Evolutionary conservation across 2,113 vertebrate species (phyloP).

Genomic region (Halichoeres trimaculatus): DNA sequence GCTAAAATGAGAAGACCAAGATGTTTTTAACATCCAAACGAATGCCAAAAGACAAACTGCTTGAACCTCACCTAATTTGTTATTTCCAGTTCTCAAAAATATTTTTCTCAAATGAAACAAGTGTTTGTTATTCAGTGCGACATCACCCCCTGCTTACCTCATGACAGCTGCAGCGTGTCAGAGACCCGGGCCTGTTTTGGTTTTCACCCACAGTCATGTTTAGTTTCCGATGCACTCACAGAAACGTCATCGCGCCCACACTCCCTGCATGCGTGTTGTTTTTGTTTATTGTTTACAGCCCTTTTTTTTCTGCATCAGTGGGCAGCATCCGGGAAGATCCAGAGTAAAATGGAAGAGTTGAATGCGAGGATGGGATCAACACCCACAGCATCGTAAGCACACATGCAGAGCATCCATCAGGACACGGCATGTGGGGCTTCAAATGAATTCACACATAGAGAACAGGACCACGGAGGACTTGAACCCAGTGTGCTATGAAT

Average conservation of each 20-base stretch:
- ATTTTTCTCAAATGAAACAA: neutral
- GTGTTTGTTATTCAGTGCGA: constrained; percentile 25
- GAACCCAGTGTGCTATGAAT: neutral
- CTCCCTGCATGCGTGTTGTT: constrained; percentile 40
- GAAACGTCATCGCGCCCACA: constrained; percentile 46
- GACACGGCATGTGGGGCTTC: neutral
- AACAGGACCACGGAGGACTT: neutral
- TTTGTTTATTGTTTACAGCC: constrained; percentile 44
- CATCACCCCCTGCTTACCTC: constrained; percentile 14
- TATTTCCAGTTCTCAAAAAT: neutral
- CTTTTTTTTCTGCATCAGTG: constrained; percentile 35
- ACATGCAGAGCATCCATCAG: constrained; percentile 1
- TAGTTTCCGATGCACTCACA: constrained; percentile 30
- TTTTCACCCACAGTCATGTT: constrained; percentile 37
- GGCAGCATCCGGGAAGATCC: constrained; percentile 48
- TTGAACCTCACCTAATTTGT: neutral
- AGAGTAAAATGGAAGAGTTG: constrained; percentile 44
- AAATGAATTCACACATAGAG: neutral
- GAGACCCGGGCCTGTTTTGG: constrained; percentile 47
- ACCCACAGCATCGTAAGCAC: constrained; percentile 35
- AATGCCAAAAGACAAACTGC: neutral
- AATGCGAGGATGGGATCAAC: constrained; percentile 32
- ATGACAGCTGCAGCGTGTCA: constrained; percentile 42
- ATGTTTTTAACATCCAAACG: neutral
- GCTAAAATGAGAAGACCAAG: neutral